Evolutionary conservation across 1,140 invertebrate species (phyloP).

Genomic region (Riptortus pedestris): DNA sequence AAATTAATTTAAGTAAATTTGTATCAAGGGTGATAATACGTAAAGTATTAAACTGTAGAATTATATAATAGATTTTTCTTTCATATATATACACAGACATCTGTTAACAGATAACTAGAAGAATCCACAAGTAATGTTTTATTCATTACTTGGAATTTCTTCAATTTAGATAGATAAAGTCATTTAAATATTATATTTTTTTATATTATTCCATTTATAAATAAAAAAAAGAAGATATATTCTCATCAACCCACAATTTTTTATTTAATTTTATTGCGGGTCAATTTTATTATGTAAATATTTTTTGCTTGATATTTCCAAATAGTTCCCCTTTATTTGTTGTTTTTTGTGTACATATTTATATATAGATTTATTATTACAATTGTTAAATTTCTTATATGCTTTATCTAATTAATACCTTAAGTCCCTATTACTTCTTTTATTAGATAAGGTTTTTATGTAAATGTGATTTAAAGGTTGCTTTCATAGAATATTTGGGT

Average conservation of each 20-base stretch:
- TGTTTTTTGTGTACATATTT: not conserved
- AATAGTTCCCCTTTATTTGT: not conserved
- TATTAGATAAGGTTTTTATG: not conserved
- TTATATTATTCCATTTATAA: not conserved
- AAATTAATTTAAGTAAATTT: not conserved
- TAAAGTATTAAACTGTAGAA: conserved; percentile 8
- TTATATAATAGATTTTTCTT: not conserved
- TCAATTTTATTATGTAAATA: not conserved
- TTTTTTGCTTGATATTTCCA: conserved; percentile 2
- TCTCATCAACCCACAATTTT: no score
- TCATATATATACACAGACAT: not conserved
- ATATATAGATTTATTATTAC: conserved; percentile 13
- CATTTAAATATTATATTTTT: not conserved
- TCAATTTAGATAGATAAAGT: not conserved
- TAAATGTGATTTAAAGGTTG: not conserved
- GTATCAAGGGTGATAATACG: not conserved
- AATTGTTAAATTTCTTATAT: conserved; percentile 16
- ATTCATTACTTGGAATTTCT: not conserved
- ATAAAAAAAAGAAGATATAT: no score
- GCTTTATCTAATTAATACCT: conserved; percentile 10
- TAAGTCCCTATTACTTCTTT: not conserved
- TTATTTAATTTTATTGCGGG: not conserved
- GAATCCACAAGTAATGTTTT: not conserved
- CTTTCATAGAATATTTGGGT: not conserved
- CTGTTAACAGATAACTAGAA: not conserved